Base-by-base conservation (phyloP, 1,140 invertebrate genomes). In the Leptinotarsa defecta region DNA sequence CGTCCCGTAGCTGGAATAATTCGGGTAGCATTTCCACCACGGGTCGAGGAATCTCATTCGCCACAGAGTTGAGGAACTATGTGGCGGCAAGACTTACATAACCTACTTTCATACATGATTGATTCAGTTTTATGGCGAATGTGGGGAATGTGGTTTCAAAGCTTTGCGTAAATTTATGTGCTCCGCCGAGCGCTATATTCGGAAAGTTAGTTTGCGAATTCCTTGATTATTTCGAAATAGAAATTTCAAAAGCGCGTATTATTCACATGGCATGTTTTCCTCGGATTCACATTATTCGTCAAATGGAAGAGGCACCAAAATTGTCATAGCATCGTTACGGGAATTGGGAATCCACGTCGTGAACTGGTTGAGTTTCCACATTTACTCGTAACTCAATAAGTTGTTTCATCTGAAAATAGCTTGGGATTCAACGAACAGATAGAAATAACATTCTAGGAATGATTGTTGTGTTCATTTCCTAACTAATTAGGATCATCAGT, bases 81-180 rank as follows among this genome's bases (percentile, higher is more conserved):
- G 76, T 72, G 48, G 74, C 24, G 61, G 71, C 19, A 65, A 65
- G 61, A 65, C 48, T 72, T 34, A 67, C 64, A 64, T 65, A 65
- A 68, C 68, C 64, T 74, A 70, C 75, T 74, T 76, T 76, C 68
- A 69, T 74, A 74, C 72, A 74, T 77, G 76, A 77, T 77, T 74
- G 76, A 77, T 77, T 77, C 52, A 73, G 67, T 68, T 73, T 72
- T 76, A 73, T 76, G 57, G 71, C 34, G 71, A 65, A 73, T 73
- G 71, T 65, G 71, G 61, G 27, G 71, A 73, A 73, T 73, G 71
- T 4, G 71, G 71, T 64, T 73, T 73, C 34, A 73, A 73, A 73
- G 71, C 71, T 73, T 65, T 62, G 62, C 71, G 61, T 73, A 48
- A 73, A 73, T 73, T 73, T 65, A 65, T 73, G 34, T 71, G 69